Base-by-base conservation (phyloP, 2,797 vertebrate genomes). In the Anguilla anguilla region DNA sequence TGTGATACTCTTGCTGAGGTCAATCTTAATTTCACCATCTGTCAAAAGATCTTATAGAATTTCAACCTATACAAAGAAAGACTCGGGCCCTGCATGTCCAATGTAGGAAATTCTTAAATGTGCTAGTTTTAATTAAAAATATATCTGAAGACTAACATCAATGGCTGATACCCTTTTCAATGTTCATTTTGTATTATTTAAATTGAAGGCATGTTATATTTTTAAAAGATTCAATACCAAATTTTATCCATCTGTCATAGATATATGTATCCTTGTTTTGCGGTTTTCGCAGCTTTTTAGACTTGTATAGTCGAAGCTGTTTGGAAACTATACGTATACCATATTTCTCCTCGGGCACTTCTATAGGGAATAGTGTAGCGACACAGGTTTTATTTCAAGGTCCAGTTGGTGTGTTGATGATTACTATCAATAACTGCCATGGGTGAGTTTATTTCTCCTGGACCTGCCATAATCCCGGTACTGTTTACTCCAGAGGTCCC, bases 371-470 rank as follows among this genome's bases (percentile, higher is more conserved):
- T n/a, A n/a, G 35, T 19, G 31, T 43, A 17, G 69, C 53, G 49
- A 19, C 46, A 51, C 69, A 86, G 43, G n/a, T 69, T 86, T 49
- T 43, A 74, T 77, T 77, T 85, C 83, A 86, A 79, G 43, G 53
- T n/a, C 55, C 46, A 85, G 72, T 85, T 82, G 35, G 39, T 69
- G 43, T 82, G 46, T 55, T 15, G 53, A 86, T 39, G 74, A 86
- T 51, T 53, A 22, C 53, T 51, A 82, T 17, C 72, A 85, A 59
- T 67, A 64, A 59, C 28, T 74, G 28, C 72, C 57, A 57, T 85
- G 19, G 31, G 46, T 55, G 28, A 46, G 28, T 67, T 85, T 87
- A 67, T 87, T 82, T 86, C 46, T 85, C 77, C 35, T 25, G 69
- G 59, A 53, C 39, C 46, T 82, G 74, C 85, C n/a, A 84, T 85